Base-by-base conservation (phyloP, 2,888 invertebrate genomes). In the Oegoconia quadripuncta region DNA sequence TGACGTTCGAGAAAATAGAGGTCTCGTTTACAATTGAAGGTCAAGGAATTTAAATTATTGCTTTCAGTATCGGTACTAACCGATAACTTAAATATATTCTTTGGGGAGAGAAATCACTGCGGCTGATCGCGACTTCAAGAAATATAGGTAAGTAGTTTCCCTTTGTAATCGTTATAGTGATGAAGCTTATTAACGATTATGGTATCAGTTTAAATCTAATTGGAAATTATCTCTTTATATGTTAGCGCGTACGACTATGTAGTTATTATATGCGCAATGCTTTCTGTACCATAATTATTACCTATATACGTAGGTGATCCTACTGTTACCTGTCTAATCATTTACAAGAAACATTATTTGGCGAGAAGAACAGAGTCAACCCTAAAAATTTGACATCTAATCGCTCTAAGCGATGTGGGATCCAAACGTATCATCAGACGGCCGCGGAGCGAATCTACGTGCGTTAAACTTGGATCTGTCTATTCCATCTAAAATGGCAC, bases 361-460 rank as follows among this genome's bases (percentile, higher is more conserved):
- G 14, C 16, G 6, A 23, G 2, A 20, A 18, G 8, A 22, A 11
- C 2, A 15, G 3, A 30, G 35, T n/a, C 61, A 74, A 27, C 68
- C 72, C 68, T 72, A 49, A 45, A 55, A 50, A 45, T 43, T 47
- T 37, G 49, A 51, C 50, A 46, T 57, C 62, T 62, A 64, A 66
- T 68, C 63, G 59, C 50, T 48, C 49, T 57, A 54, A 55, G 56
- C 60, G 55, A 57, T 60, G 61, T 58, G 59, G 60, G 59, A 62
- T 62, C 59, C 61, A 60, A 67, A 66, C 62, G 60, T 68, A 73
- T 67, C 65, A 73, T 66, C 69, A 69, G 55, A 52, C 42, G 32
- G 37, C 39, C 42, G 37, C 34, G 28, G 16, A 52, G 40, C 38
- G 43, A 57, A 58, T 48, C 54, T 46, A 51, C 46, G 52, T 34